Percentiles rank a stretch among this genome's conserved stretches.
These are phyloP conservation scores for Argya squamiceps DNA, from an alignment of 2,797 vertebrate species.

Conservation along the genomic window DNA sequence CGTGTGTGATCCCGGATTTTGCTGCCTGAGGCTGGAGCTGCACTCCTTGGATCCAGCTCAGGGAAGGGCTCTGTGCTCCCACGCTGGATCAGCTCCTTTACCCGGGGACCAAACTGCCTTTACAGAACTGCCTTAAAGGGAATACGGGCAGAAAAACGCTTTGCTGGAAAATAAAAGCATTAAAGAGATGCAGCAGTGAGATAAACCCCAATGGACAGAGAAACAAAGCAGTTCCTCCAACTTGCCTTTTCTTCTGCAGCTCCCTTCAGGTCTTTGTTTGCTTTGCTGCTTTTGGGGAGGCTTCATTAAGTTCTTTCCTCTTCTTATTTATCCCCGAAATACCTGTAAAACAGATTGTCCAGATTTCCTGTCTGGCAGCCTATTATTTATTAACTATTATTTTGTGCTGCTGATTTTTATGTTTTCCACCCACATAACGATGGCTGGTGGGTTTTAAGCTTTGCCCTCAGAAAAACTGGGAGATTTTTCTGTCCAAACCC, in stretches of 20 bases:
- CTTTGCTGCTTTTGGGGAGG: background rate
- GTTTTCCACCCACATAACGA: background rate
- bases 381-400: background rate
- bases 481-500: background rate
- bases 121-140: background rate
- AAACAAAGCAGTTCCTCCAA: background rate
- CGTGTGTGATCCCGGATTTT: too few relatives aligned
- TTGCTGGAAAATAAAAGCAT: background rate
- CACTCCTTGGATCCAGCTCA: background rate
- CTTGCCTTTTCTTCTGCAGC: background rate
- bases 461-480: background rate
- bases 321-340: background rate
- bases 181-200: background rate
- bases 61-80: background rate
- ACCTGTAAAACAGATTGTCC: background rate
- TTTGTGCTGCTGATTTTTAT: background rate
- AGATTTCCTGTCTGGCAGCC: background rate
- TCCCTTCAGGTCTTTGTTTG: background rate
- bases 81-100: background rate
- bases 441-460: background rate
- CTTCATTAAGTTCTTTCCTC: background rate
- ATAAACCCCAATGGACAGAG: background rate
- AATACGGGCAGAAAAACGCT: accelerated
- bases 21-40: background rate
- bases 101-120: background rate